phyloP scores from a whole-genome alignment of 2,888 invertebrate species.

The Eupithecia centaureata region DNA sequence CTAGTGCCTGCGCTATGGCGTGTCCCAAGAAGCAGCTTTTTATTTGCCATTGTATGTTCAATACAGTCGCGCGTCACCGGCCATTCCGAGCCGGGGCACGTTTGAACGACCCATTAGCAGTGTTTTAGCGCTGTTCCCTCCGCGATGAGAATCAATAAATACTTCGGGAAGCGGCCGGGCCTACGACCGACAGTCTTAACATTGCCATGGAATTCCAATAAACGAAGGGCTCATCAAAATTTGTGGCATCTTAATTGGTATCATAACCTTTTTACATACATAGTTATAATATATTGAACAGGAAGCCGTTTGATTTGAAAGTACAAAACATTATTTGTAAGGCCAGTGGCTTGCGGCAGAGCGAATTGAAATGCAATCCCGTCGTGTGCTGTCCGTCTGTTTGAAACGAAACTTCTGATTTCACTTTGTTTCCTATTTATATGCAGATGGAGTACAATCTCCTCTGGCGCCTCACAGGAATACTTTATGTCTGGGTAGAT shows the following conservation, averaged over 20 bases:
- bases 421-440: conserved; percentile 7
- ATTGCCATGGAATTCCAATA: conserved; percentile 1
- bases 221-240: neutral
- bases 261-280: too few species aligned
- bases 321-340: neutral
- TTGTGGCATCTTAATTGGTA: neutral
- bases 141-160: conserved; percentile 12
- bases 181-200: neutral
- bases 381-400: neutral
- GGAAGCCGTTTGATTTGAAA: neutral
- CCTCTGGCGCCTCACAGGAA: neutral
- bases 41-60: conserved; percentile 29
- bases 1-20: neutral
- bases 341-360: neutral
- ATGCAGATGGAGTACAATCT: neutral
- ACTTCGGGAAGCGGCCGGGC: neutral
- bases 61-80: conserved; percentile 30
- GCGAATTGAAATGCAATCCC: neutral
- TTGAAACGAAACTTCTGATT: neutral
- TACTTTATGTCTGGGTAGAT: neutral
- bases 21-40: conserved; percentile 13
- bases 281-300: too few species aligned
- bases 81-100: conserved; percentile 37
- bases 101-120: conserved; percentile 32
- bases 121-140: conserved; percentile 15